These are phyloP conservation scores for Corythornis vintsioides DNA, from an alignment of 2,113 vertebrate genomes.

Conservation along the genomic window DNA sequence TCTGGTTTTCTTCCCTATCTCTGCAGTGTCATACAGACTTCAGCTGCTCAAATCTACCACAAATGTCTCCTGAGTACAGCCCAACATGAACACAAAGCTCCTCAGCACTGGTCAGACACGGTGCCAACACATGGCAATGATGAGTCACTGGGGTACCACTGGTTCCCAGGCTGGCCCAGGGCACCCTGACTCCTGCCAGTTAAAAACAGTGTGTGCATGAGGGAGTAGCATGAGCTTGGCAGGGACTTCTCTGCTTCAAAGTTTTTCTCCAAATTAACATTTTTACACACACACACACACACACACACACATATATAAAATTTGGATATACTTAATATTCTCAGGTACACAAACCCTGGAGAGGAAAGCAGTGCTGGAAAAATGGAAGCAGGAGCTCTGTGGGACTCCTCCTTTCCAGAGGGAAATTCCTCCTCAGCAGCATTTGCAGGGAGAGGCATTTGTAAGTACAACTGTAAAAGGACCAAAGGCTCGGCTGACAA, in stretches of 20 bases:
- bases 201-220: accelerated
- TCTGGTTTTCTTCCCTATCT: neutral
- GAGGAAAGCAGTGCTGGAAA: neutral
- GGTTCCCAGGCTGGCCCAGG: neutral
- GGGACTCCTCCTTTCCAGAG: neutral
- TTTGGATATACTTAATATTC: neutral
- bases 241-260: neutral
- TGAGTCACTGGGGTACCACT: neutral
- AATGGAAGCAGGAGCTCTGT: neutral
- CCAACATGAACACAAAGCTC: neutral
- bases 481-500: slow-evolving; percentile 21
- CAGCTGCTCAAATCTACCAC: neutral
- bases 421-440: neutral
- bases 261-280: neutral
- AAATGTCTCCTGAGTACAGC: accelerated
- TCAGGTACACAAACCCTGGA: neutral
- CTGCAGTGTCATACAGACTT: neutral
- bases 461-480: slow-evolving; percentile 39
- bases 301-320: neutral
- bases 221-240: neutral
- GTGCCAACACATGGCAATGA: neutral
- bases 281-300: neutral
- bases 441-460: slow-evolving; percentile 1
- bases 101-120: neutral
- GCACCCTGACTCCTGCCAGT: neutral